Conservation (phyloP, 2,888 invertebrate genomes). For the Gerris lacustris region DNA sequence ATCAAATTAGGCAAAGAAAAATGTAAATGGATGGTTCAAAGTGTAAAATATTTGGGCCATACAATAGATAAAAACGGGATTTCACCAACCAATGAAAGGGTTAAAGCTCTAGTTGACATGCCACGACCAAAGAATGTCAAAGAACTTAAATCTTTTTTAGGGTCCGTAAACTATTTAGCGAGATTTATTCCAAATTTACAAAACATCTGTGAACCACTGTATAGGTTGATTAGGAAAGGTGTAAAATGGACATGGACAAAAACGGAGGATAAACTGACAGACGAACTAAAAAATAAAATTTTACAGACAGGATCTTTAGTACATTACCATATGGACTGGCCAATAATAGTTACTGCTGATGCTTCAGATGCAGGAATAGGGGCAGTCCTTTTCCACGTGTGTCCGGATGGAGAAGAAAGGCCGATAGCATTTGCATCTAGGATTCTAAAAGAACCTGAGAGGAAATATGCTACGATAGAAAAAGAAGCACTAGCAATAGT, state of each 20-base stretch:
- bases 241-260: conserved; percentile 19
- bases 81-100: neutral
- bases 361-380: conserved; percentile 18
- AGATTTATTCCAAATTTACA: conserved; percentile 20
- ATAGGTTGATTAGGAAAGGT: conserved; percentile 16
- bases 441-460: conserved; percentile 1
- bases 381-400: conserved; percentile 17
- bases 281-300: conserved; percentile 15
- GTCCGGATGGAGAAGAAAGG: conserved; percentile 12
- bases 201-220: conserved; percentile 13
- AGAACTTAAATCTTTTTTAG: conserved; percentile 19
- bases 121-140: conserved; percentile 17
- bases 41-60: conserved; percentile 17
- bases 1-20: conserved; percentile 4
- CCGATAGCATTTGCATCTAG: conserved; percentile 19
- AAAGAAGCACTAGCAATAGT: conserved; percentile 17
- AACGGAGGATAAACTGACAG: conserved; percentile 10
- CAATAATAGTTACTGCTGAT: conserved; percentile 17
- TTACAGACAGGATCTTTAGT: conserved; percentile 11
- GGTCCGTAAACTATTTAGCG: conserved; percentile 21
- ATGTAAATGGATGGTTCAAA: conserved; percentile 17
- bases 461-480: conserved; percentile 18
- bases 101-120: conserved; percentile 13
- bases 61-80: conserved; percentile 12
- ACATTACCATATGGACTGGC: too few species aligned